phyloP scores from a whole-genome alignment of 2,888 invertebrate genomes.

The Caenorhabditis japonica region DNA sequence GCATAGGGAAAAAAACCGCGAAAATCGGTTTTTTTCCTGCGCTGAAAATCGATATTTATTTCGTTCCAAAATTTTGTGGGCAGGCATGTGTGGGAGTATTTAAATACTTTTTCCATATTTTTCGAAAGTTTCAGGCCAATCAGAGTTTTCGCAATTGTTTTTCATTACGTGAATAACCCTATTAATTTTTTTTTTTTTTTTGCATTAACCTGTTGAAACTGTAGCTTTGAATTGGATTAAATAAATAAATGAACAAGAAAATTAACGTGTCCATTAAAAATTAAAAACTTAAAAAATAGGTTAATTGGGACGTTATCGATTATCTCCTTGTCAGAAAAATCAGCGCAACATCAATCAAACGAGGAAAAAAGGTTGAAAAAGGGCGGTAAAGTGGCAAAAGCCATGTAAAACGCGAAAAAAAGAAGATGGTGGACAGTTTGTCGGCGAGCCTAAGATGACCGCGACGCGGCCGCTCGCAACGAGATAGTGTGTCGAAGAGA shows the following conservation, averaged over 20 bases:
- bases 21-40: too few species aligned
- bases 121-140: not conserved
- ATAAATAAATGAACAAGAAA: too few species aligned
- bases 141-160: not conserved
- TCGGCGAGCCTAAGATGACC: conserved; percentile 49
- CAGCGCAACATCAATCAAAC: not conserved
- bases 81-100: too few species aligned
- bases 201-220: too few species aligned
- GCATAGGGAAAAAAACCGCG: too few species aligned
- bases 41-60: too few species aligned
- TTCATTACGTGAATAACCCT: not conserved
- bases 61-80: too few species aligned
- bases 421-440: conserved; percentile 48
- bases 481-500: conserved; percentile 2
- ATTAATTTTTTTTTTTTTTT: not conserved
- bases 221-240: too few species aligned
- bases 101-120: not conserved
- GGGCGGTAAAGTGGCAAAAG: conserved; percentile 16
- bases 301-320: too few species aligned
- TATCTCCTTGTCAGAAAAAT: too few species aligned
- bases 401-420: conserved; percentile 36
- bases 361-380: not conserved
- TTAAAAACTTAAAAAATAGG: too few species aligned
- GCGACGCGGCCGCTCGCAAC: conserved; percentile 50
- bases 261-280: too few species aligned